A percentile compares a stretch with the other conserved stretches of the same genome.
These are phyloP conservation scores for Pachymerium ferrugineum DNA, from an alignment of 2,888 invertebrate species.

Conservation along the genomic window DNA sequence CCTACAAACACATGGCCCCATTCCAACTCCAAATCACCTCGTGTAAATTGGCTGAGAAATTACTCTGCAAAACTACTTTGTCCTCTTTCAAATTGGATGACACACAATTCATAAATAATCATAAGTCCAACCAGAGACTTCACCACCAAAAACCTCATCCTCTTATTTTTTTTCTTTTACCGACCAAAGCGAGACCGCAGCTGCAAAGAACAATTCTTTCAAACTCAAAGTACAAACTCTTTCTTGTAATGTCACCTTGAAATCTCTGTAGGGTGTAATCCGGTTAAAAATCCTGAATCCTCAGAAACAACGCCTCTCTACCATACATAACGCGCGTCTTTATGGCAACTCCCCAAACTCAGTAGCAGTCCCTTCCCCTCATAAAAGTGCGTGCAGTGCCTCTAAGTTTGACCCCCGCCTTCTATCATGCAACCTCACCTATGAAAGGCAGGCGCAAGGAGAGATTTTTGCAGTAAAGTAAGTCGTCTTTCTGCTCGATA, in stretches of 20 bases:
- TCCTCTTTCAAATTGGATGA: background rate
- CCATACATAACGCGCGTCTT: background rate
- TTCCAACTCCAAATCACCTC: background rate
- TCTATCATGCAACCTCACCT: background rate
- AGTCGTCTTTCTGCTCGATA: background rate
- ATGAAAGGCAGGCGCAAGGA: background rate
- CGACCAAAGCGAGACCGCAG: background rate
- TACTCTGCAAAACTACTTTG: background rate
- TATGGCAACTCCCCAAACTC: background rate
- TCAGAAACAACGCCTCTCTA: background rate
- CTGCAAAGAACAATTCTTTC: background rate
- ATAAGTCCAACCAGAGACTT: no score
- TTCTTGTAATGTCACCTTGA: background rate
- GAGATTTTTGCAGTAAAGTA: background rate
- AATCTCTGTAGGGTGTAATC: background rate
- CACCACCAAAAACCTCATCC: background rate
- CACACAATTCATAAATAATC: background rate
- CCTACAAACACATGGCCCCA: background rate
- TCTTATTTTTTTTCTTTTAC: background rate
- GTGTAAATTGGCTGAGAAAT: background rate
- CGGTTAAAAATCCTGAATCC: background rate
- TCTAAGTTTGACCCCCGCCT: background rate
- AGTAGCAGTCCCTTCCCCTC: background rate
- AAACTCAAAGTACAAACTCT: background rate
- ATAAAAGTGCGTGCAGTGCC: background rate